These are phyloP conservation scores for Rhabditoides inermis DNA, from an alignment of 2,888 invertebrate species.

Conservation along the genomic window DNA sequence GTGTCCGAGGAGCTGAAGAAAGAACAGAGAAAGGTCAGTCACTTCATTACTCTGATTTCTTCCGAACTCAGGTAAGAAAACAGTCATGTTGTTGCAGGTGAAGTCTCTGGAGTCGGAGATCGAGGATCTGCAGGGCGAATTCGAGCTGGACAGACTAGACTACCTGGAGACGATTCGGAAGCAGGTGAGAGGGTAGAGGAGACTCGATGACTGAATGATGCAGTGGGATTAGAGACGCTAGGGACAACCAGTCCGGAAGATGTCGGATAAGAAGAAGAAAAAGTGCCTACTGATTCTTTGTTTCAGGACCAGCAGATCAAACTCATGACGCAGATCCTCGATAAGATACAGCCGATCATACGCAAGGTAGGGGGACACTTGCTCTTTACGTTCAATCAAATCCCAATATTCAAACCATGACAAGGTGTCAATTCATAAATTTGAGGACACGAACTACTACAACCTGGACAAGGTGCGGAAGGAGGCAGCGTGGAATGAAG, in stretches of 20 bases:
- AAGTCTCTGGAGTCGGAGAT: slow-evolving; percentile 68
- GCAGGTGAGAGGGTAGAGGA: too few species aligned
- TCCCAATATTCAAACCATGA: background rate
- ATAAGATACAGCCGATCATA: slow-evolving; percentile 63
- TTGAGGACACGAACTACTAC: slow-evolving; percentile 50
- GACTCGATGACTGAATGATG: too few species aligned
- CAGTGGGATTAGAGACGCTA: too few species aligned
- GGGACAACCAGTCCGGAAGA: too few species aligned
- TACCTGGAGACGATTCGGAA: slow-evolving; percentile 71
- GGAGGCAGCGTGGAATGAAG: slow-evolving; percentile 69
- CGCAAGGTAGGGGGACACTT: slow-evolving; percentile 12
- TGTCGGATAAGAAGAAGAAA: too few species aligned
- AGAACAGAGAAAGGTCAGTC: slow-evolving; percentile 62
- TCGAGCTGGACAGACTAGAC: slow-evolving; percentile 72
- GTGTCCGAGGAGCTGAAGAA: slow-evolving; percentile 66
- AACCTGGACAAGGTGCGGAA: slow-evolving; percentile 67
- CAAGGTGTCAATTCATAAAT: background rate
- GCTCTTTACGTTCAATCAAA: background rate
- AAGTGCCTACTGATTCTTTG: too few species aligned
- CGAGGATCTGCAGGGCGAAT: slow-evolving; percentile 70
- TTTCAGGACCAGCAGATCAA: slow-evolving; percentile 67
- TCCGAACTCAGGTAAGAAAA: background rate
- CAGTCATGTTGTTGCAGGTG: slow-evolving; percentile 55
- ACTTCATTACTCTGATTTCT: background rate
- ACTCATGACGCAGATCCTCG: slow-evolving; percentile 58